These are phyloP conservation scores for Phacellophora camtschatica DNA, from an alignment of 30 jellyfish, hydroid and myxozoan species.

Conservation along the genomic window DNA sequence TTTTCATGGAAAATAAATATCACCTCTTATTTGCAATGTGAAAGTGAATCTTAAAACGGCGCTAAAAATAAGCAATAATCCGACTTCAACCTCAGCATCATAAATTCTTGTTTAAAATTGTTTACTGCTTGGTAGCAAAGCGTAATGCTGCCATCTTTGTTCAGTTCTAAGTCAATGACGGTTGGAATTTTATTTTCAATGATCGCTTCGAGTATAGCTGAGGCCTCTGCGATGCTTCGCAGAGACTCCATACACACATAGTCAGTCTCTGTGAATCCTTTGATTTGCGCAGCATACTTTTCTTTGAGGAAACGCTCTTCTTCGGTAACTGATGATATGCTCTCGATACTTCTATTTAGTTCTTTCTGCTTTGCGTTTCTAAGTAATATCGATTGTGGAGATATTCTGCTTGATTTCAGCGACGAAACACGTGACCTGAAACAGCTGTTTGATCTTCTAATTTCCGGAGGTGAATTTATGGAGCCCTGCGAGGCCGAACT, in stretches of 20 bases:
- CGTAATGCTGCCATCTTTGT: slow-evolving; percentile 39
- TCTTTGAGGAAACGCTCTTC: slow-evolving; percentile 48
- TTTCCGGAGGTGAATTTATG: slow-evolving; percentile 25
- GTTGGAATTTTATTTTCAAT: slow-evolving; percentile 48
- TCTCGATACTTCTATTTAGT: slow-evolving; percentile 27
- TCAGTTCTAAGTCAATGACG: slow-evolving; percentile 64
- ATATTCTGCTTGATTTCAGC: slow-evolving; percentile 14
- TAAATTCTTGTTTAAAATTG: slow-evolving; percentile 71
- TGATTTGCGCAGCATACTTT: slow-evolving; percentile 46
- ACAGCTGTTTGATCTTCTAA: slow-evolving; percentile 38
- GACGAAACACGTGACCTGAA: slow-evolving; percentile 39
- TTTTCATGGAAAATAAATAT: no score
- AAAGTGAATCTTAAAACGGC: slow-evolving; percentile 25
- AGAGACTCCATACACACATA: slow-evolving; percentile 68
- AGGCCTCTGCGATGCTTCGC: slow-evolving; percentile 49
- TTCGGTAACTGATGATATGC: slow-evolving; percentile 23
- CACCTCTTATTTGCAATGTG: no score
- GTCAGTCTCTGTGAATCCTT: slow-evolving; percentile 51
- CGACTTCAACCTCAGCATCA: slow-evolving; percentile 75
- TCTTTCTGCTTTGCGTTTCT: slow-evolving; percentile 43
- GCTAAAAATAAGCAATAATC: slow-evolving; percentile 64
- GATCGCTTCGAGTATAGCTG: slow-evolving; percentile 29
- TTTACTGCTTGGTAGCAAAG: slow-evolving; percentile 60
- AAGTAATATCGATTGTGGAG: slow-evolving; percentile 60
- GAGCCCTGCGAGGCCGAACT: slow-evolving; percentile 21